Base-by-base conservation (phyloP, 1,140 invertebrate genomes). In the Tetragonula clypearis region DNA sequence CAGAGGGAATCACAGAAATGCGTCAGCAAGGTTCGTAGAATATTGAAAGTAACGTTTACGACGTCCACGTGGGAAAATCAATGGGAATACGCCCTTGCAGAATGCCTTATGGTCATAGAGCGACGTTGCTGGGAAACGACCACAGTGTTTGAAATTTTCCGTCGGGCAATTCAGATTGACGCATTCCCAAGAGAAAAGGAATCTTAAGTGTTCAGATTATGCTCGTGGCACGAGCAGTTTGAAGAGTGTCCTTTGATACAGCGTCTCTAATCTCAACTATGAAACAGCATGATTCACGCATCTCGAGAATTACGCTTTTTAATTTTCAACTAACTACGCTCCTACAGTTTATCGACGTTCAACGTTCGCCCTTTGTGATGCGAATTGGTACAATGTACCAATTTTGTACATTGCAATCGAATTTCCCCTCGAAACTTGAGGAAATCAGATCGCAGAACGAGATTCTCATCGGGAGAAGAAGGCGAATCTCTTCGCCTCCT, bases 31-130 rank as follows among this genome's bases (percentile, higher is more conserved):
- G 15, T 62, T 62, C 35, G 75, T 66, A 23, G 77, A 21, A 77
- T 87, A 86, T 86, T 73, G 66, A 74, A 78, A 56, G 21, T 86
- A 87, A 87, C 84, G 68, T 86, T 74, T 62, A 77, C 55, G 73
- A 56, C 35, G 65, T 74, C 23, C 41, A 30, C 35, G 55, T 73
- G 71, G 73, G 4, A 14, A 55, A 56, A 71, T 14, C 80, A 73
- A 82, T 30, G 86, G 86, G 23, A 56, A 77, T 56, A 65, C 65
- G 56, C 58, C 8, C 6, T 86, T 30, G 84, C 58, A 15, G 53
- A 82, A 71, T 21, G 26, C n/a, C 49, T 60, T 66, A 49, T 49
- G 69, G 60, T 86, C 79, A 58, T 53, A 35, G 1, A 15, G 6
- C 60, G 14, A 65, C 19, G 58, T 78, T 49, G 11, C 21, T 30